Evolutionary conservation across 1,140 invertebrate species (phyloP).

Genomic region (Drosophila elegans): DNA sequence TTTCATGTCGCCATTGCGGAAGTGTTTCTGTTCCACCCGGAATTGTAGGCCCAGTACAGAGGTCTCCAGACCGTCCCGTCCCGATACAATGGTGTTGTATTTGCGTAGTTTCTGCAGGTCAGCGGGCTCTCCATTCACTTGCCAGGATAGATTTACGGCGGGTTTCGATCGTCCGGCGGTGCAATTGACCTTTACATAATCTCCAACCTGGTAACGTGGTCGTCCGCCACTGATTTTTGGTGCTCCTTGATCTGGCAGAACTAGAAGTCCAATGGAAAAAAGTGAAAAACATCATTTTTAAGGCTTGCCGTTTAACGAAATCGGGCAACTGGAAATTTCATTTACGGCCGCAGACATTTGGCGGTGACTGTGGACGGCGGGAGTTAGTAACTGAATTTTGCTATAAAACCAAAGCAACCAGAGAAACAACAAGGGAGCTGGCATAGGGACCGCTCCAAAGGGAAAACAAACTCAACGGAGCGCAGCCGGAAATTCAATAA

Average conservation of each 20-base stretch:
- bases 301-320: slow-evolving; percentile 16
- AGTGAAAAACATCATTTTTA: slow-evolving; percentile 20
- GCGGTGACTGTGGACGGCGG: slow-evolving; percentile 5
- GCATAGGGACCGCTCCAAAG: slow-evolving; percentile 4
- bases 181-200: slow-evolving; percentile 89
- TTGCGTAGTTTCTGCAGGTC: slow-evolving; percentile 86
- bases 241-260: slow-evolving; percentile 88
- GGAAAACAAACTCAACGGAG: slow-evolving; percentile 51
- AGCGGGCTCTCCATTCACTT: slow-evolving; percentile 89
- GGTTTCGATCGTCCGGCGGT: slow-evolving; percentile 89
- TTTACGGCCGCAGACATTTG: slow-evolving; percentile 61
- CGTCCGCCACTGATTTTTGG: slow-evolving; percentile 88
- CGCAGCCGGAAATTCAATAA: slow-evolving; percentile 80
- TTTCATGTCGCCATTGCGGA: slow-evolving; percentile 89
- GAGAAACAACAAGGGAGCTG: slow-evolving; percentile 22
- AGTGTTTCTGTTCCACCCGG: slow-evolving; percentile 87
- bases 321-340: slow-evolving; percentile 61
- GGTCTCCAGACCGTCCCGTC: slow-evolving; percentile 87
- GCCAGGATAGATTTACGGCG: slow-evolving; percentile 90
- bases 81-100: slow-evolving; percentile 86
- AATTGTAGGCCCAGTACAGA: slow-evolving; percentile 89
- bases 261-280: slow-evolving; percentile 82
- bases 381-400: slow-evolving; percentile 43
- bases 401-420: slow-evolving; percentile 67
- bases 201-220: slow-evolving; percentile 88